Conservation (phyloP, 2,113 vertebrate genomes). For the Nothocercus nigrocapillus region DNA sequence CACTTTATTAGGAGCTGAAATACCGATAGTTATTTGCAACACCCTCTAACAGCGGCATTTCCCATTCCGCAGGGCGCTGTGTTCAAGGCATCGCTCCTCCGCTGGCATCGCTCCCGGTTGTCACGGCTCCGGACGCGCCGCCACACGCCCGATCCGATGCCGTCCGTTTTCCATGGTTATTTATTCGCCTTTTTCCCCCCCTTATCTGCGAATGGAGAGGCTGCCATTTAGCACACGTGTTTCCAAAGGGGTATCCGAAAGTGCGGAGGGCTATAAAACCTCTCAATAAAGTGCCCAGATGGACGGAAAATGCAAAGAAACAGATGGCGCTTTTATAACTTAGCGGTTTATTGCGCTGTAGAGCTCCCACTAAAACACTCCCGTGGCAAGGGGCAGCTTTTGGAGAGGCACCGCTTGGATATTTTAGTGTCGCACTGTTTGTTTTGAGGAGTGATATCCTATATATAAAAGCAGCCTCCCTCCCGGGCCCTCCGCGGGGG, state of each 20-base stretch:
- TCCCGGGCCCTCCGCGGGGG: no score
- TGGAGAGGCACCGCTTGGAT: background rate
- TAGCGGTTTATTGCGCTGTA: background rate
- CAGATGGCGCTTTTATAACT: slow-evolving; percentile 4
- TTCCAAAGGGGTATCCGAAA: background rate
- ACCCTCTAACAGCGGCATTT: no score
- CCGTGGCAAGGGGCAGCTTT: background rate
- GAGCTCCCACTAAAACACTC: background rate
- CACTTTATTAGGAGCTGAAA: no score
- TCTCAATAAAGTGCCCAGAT: background rate
- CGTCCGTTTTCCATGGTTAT: no score
- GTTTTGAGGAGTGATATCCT: background rate
- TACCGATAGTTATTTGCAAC: no score
- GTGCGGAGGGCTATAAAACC: background rate
- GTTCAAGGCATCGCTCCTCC: background rate
- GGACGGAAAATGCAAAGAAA: background rate
- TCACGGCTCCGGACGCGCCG: no score
- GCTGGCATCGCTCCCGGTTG: no score
- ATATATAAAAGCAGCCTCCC: background rate
- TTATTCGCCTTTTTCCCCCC: no score
- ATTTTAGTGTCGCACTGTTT: background rate
- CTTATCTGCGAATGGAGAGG: no score
- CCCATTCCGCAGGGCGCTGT: no score
- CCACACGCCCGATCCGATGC: no score
- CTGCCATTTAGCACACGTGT: background rate